A percentile compares a stretch with the other conserved stretches of the same genome.
phyloP scores from a whole-genome alignment of 2,113 vertebrate genomes.

The Pseudorectes ferrugineus region DNA sequence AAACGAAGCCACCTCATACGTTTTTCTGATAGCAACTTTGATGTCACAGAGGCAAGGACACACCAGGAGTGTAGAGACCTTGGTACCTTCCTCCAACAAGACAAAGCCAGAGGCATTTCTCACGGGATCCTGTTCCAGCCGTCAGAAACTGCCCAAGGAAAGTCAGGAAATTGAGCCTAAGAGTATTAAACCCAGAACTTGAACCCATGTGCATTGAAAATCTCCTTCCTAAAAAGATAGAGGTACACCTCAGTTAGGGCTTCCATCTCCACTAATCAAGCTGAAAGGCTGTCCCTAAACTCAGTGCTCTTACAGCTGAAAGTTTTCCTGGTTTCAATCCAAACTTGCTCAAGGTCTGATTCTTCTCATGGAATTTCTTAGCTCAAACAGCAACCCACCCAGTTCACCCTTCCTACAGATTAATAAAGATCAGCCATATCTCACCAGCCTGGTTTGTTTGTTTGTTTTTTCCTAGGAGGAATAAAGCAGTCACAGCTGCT shows the following conservation, averaged over 20 bases:
- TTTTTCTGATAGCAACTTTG: background rate
- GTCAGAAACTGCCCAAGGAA: background rate
- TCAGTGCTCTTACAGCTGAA: background rate
- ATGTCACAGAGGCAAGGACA: background rate
- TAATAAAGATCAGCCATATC: background rate
- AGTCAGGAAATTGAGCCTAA: background rate
- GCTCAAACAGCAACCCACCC: background rate
- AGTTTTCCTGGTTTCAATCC: background rate
- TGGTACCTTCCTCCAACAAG: background rate
- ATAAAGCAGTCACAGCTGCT: background rate
- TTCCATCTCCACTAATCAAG: background rate
- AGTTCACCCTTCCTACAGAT: background rate
- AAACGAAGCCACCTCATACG: background rate
- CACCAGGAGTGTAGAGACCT: rapidly evolving
- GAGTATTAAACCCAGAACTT: background rate
- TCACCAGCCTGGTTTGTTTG: background rate
- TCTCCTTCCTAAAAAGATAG: background rate
- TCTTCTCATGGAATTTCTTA: background rate
- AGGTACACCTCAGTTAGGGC: background rate
- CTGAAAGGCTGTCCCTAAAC: background rate
- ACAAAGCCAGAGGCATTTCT: background rate
- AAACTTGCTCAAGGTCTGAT: background rate
- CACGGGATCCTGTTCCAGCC: background rate
- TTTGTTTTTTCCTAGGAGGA: background rate
- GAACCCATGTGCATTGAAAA: background rate